These are phyloP conservation scores for Odocoileus hemionus DNA, from an alignment of 2,113 vertebrate species.

Conservation along the genomic window DNA sequence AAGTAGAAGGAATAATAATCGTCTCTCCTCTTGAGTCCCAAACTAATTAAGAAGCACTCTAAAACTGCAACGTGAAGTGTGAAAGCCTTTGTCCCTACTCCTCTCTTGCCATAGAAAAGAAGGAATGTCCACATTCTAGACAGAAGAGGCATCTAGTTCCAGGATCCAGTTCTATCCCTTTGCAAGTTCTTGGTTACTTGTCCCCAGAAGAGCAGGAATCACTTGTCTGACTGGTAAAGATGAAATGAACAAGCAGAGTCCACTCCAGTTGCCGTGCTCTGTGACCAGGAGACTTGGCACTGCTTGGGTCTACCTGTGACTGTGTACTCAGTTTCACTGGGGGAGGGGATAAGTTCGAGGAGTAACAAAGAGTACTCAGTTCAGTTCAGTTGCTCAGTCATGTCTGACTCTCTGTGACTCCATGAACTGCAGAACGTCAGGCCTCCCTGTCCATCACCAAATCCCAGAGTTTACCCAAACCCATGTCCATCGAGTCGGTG, in stretches of 20 bases:
- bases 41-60: neutral
- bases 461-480: too few species aligned
- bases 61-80: neutral
- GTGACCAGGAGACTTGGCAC: neutral
- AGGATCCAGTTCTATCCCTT: neutral
- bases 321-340: too few species aligned
- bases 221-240: neutral
- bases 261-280: accelerated
- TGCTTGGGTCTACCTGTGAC: neutral
- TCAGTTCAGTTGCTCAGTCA: too few species aligned
- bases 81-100: neutral
- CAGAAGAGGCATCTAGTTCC: neutral
- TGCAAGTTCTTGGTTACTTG: neutral
- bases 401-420: too few species aligned
- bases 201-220: neutral
- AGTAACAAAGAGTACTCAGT: too few species aligned
- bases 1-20: neutral
- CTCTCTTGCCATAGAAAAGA: neutral
- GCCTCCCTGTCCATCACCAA: too few species aligned
- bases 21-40: neutral
- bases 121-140: neutral
- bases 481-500: too few species aligned
- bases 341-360: neutral
- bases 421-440: too few species aligned
- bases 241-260: accelerated